Evolutionary conservation across 1,140 invertebrate genomes (phyloP).

Genomic region (Agraylea sexmaculata): DNA sequence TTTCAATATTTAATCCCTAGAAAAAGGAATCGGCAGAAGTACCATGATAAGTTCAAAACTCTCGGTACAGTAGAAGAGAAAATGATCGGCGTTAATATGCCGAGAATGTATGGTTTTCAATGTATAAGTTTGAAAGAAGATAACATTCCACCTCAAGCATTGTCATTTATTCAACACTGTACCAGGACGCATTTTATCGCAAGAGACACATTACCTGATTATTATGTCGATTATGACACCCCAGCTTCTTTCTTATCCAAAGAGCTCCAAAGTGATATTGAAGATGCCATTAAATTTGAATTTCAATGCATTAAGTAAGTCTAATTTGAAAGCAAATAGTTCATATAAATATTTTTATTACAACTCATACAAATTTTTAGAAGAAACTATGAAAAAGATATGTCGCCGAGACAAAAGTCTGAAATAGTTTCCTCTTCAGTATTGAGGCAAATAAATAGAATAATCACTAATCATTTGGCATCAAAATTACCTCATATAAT

Average conservation of each 20-base stretch:
- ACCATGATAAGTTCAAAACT: conserved; percentile 47
- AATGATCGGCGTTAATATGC: conserved; percentile 66
- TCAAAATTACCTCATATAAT: conserved; percentile 46
- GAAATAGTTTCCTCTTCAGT: conserved; percentile 39
- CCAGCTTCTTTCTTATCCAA: conserved; percentile 33
- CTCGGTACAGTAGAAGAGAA: conserved; percentile 71
- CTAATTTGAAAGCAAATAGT: no score
- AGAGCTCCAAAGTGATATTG: conserved; percentile 42
- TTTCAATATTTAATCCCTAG: no score
- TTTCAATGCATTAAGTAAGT: conserved; percentile 41
- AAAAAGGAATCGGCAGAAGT: conserved; percentile 29
- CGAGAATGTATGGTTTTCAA: conserved; percentile 64
- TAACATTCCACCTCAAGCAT: conserved; percentile 50
- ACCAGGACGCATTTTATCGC: conserved; percentile 55
- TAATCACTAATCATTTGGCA: conserved; percentile 45
- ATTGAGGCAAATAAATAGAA: conserved; percentile 55
- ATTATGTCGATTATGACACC: conserved; percentile 39
- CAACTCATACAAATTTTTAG: no score
- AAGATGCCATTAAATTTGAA: conserved; percentile 49
- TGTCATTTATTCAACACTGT: conserved; percentile 53
- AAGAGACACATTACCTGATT: conserved; percentile 40
- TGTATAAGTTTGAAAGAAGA: conserved; percentile 48
- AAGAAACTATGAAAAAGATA: conserved; percentile 15
- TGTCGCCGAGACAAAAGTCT: conserved; percentile 28
- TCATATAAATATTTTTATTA: no score